Evolutionary conservation across 2,113 vertebrate genomes (phyloP).

Genomic region (Stegostoma tigrinum): DNA sequence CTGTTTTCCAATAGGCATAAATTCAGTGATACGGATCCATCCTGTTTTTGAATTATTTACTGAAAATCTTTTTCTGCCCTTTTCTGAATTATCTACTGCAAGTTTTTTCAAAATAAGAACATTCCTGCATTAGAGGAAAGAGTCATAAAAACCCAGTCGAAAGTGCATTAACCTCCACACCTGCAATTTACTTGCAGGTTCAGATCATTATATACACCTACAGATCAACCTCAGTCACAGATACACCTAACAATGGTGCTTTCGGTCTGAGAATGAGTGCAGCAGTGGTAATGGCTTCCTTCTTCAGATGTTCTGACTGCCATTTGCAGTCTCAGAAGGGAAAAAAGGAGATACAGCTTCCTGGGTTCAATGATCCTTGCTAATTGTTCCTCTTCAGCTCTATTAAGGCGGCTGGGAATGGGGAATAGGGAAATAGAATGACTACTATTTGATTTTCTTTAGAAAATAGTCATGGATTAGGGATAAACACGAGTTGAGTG

Average conservation of each 20-base stretch:
- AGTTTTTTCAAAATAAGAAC: neutral
- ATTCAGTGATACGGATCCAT: neutral
- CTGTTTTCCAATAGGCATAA: neutral
- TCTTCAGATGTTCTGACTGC: too few species aligned
- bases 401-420: neutral
- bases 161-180: neutral
- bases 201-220: neutral
- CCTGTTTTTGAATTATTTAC: neutral
- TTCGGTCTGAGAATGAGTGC: neutral
- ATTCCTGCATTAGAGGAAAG: too few species aligned
- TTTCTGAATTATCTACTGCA: neutral
- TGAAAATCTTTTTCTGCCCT: neutral
- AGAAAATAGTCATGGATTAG: neutral
- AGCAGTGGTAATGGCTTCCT: neutral
- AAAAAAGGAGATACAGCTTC: neutral
- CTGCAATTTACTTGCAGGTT: neutral
- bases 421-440: neutral
- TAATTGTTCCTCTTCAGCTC: neutral
- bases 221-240: neutral
- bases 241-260: neutral
- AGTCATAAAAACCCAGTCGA: neutral
- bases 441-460: neutral
- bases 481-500: neutral
- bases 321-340: neutral
- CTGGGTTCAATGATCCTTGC: neutral